These are phyloP conservation scores for Tetranychus piercei DNA, from an alignment of 2,888 invertebrate genomes.

Conservation along the genomic window DNA sequence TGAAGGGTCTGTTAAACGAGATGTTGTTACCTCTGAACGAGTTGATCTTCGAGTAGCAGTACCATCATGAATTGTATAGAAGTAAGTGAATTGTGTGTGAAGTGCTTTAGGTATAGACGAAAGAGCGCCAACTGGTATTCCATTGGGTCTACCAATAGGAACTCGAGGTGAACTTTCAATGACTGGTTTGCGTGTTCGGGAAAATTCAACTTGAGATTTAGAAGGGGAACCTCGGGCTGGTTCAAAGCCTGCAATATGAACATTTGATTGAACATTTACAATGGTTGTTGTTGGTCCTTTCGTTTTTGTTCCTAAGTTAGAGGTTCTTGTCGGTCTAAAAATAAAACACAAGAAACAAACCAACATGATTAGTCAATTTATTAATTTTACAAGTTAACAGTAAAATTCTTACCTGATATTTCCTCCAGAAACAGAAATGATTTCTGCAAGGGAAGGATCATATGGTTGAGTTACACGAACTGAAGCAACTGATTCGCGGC, in stretches of 20 bases:
- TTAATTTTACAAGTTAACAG: not conserved
- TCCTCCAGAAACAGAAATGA: constrained; percentile 1
- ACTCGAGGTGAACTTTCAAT: constrained; percentile 6
- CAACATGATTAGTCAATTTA: constrained; percentile 15
- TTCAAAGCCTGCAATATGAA: constrained; percentile 20
- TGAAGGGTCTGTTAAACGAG: constrained; percentile 15
- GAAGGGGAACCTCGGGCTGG: not conserved
- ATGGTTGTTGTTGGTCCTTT: constrained; percentile 26
- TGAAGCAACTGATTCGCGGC: constrained; percentile 25
- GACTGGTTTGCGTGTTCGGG: constrained; percentile 4
- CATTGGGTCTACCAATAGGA: constrained; percentile 4
- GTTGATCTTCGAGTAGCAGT: constrained; percentile 24
- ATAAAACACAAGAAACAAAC: constrained; percentile 7
- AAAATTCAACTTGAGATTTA: not conserved
- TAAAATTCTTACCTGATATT: constrained; percentile 11
- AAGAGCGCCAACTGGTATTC: constrained; percentile 20
- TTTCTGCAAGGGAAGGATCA: constrained; percentile 19
- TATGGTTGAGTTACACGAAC: constrained; percentile 9
- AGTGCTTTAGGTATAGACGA: constrained; percentile 24
- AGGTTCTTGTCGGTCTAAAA: constrained; percentile 13
- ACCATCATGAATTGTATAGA: constrained; percentile 27
- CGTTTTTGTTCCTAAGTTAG: constrained; percentile 25
- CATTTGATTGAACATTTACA: constrained; percentile 27
- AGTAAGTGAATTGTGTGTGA: constrained; percentile 26
- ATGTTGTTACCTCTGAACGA: constrained; percentile 24